Percentiles rank a stretch among this genome's conserved stretches.
Conservation (phyloP, 2,797 vertebrate genomes). For the Aphelocoma californica region DNA sequence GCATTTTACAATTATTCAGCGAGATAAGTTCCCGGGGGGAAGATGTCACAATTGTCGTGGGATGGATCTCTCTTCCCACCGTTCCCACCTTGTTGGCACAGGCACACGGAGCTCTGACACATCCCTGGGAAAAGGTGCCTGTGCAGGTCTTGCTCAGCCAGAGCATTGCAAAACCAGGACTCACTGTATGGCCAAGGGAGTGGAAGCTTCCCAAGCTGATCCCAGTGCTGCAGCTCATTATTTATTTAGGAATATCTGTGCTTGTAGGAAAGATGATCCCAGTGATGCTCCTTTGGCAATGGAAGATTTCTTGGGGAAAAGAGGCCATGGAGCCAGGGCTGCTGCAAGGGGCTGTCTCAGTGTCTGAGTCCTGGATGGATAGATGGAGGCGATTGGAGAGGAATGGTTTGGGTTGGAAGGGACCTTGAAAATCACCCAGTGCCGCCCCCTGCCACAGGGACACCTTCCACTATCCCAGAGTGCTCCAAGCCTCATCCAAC, state of each 20-base stretch:
- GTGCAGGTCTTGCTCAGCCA: conserved; percentile 3
- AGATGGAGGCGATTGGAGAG: background rate
- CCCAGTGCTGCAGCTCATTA: background rate
- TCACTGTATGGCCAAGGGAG: rapidly evolving
- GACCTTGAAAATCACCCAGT: background rate
- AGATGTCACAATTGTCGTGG: conserved; percentile 23
- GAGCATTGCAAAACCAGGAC: conserved; percentile 21
- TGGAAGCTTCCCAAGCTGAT: background rate
- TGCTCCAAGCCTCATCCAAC: background rate
- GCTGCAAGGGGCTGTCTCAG: background rate
- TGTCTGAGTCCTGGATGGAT: background rate
- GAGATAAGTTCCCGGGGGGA: background rate
- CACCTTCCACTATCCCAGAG: background rate
- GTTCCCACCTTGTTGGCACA: conserved; percentile 6
- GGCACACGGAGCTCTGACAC: background rate
- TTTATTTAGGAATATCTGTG: background rate
- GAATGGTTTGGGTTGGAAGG: background rate
- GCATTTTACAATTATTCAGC: background rate
- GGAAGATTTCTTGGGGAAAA: background rate
- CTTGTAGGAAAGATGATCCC: background rate
- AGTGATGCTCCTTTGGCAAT: background rate
- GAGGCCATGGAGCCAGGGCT: background rate
- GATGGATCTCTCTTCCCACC: background rate
- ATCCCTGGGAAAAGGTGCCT: background rate
- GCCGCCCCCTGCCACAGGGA: background rate